Evolutionary conservation across 2,797 vertebrate species (phyloP).

Genomic region (Lates japonicus): DNA sequence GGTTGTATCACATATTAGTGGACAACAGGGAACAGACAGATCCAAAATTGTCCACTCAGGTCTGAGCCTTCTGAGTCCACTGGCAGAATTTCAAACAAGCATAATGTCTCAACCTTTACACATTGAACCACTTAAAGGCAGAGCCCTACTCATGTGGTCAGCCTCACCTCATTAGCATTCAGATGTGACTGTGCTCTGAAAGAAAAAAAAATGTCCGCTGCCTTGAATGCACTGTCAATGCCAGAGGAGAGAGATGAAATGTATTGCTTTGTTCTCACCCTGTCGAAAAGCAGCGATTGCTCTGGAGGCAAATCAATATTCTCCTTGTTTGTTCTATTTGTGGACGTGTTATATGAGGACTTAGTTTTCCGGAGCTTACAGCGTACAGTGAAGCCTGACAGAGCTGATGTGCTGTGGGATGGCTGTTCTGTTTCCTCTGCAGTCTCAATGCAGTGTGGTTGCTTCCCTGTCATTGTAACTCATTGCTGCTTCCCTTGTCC

Average conservation of each 20-base stretch:
- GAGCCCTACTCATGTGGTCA: constrained; percentile 37
- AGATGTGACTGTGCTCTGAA: constrained; percentile 54
- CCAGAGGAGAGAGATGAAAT: constrained; percentile 29
- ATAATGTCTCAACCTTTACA: constrained; percentile 2
- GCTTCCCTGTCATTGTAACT: constrained; percentile 63
- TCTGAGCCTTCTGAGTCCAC: neutral
- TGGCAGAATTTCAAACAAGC: constrained; percentile 18
- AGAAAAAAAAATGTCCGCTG: constrained; percentile 15
- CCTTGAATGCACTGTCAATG: constrained; percentile 9
- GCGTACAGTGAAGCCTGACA: constrained; percentile 29
- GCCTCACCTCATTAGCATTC: constrained; percentile 71
- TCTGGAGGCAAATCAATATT: constrained; percentile 59
- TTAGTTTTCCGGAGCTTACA: constrained; percentile 33
- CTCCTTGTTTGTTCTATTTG: constrained; percentile 52
- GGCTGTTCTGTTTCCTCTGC: constrained; percentile 48
- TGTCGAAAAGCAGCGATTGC: constrained; percentile 19
- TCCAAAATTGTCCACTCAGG: neutral
- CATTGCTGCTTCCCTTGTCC: constrained; percentile 29
- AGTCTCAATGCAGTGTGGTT: constrained; percentile 64
- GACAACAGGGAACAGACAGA: neutral
- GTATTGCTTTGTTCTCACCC: constrained; percentile 8
- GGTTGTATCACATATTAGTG: neutral
- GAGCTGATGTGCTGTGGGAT: constrained; percentile 47
- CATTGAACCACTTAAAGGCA: constrained; percentile 31
- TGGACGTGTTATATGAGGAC: constrained; percentile 56